Evolutionary conservation across 1,140 invertebrate genomes (phyloP).

Genomic region (Diprion similis): DNA sequence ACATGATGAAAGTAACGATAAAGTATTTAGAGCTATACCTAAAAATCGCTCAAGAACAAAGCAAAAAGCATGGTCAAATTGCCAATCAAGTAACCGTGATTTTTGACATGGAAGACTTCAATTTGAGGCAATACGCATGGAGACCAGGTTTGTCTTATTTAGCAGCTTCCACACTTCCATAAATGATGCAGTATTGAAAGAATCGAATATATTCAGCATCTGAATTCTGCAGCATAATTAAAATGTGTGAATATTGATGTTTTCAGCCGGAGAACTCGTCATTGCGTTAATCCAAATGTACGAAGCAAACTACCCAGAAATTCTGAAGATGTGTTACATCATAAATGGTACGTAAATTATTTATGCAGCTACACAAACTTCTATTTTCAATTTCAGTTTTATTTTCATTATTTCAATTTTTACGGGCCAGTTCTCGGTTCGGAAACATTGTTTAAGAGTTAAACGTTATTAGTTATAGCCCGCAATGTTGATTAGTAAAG

Average conservation of each 20-base stretch:
- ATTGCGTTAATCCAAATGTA: slow-evolving; percentile 83
- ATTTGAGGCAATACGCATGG: slow-evolving; percentile 83
- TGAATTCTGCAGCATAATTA: slow-evolving; percentile 11
- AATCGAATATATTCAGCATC: slow-evolving; percentile 11
- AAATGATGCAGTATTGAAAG: neutral
- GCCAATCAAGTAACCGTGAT: slow-evolving; percentile 74
- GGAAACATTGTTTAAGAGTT: no score
- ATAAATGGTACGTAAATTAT: slow-evolving; percentile 73
- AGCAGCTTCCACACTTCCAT: neutral
- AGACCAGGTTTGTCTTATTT: slow-evolving; percentile 70
- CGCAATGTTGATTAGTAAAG: no score
- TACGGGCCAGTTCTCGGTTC: no score
- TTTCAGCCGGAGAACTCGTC: slow-evolving; percentile 81
- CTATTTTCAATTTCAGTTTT: slow-evolving; percentile 76
- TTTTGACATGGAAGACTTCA: slow-evolving; percentile 88
- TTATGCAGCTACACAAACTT: slow-evolving; percentile 81
- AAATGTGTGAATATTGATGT: slow-evolving; percentile 22
- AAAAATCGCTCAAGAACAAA: slow-evolving; percentile 66
- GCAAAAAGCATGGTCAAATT: slow-evolving; percentile 65
- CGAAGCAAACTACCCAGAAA: slow-evolving; percentile 88
- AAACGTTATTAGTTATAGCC: no score
- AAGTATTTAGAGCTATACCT: slow-evolving; percentile 69
- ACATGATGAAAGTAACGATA: slow-evolving; percentile 76
- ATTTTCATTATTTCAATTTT: no score
- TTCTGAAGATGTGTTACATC: slow-evolving; percentile 84